These are phyloP conservation scores for Eupithecia abbreviata DNA, from an alignment of 2,888 invertebrate genomes.

Conservation along the genomic window DNA sequence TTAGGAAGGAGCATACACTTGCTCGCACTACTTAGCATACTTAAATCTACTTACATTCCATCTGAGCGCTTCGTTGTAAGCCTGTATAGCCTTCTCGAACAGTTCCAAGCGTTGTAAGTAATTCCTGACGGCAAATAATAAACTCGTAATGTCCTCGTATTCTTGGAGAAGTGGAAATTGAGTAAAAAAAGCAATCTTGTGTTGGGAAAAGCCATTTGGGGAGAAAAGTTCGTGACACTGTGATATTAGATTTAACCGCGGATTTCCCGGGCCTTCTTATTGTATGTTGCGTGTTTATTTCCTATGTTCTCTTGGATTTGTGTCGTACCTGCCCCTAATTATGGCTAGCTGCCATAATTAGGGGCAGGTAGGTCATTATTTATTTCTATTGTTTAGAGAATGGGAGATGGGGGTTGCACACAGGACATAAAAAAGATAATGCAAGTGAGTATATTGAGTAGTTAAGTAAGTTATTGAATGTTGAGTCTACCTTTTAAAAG, in stretches of 20 bases:
- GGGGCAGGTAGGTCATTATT: background rate
- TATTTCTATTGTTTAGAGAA: background rate
- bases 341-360: background rate
- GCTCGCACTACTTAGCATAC: background rate
- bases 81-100: conserved; percentile 75
- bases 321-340: background rate
- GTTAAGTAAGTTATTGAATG: no score
- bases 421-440: background rate
- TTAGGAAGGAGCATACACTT: background rate
- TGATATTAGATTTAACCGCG: conserved; percentile 21
- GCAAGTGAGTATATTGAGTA: no score
- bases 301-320: background rate
- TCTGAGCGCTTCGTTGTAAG: conserved; percentile 75
- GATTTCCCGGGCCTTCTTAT: conserved; percentile 12
- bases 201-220: conserved; percentile 37
- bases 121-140: conserved; percentile 63
- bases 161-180: conserved; percentile 37
- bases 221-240: conserved; percentile 30
- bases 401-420: background rate
- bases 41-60: conserved; percentile 73
- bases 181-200: conserved; percentile 42
- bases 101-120: conserved; percentile 76
- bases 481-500: no score
- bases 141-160: conserved; percentile 30
- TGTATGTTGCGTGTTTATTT: conserved; percentile 2